Conservation (phyloP, 2,888 invertebrate genomes). For the Troides aeacus region DNA sequence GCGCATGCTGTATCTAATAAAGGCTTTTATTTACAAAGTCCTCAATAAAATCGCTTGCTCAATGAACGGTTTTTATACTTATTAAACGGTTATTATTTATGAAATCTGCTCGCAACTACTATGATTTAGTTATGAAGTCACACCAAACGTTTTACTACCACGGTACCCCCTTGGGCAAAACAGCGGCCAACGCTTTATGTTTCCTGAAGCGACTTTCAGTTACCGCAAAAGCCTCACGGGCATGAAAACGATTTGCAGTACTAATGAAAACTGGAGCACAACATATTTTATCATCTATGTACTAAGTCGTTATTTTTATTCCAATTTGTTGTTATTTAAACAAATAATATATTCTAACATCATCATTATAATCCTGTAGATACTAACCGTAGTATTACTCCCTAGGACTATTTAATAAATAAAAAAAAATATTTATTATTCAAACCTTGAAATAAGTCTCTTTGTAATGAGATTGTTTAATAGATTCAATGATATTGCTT, state of each 20-base stretch:
- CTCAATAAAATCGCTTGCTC: background rate
- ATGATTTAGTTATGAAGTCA: background rate
- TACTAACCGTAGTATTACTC: no score
- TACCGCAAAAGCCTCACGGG: constrained; percentile 3
- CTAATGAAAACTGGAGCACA: background rate
- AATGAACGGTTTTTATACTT: background rate
- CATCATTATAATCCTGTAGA: no score
- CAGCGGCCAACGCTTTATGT: constrained; percentile 3
- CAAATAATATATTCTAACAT: no score
- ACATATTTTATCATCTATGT: background rate
- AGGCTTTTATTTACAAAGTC: no score
- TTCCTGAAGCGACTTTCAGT: constrained; percentile 8
- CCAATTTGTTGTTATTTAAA: background rate
- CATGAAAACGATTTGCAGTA: constrained; percentile 3
- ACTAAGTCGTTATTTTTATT: background rate
- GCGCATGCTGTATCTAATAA: background rate
- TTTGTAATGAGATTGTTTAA: no score
- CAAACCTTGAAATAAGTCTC: no score
- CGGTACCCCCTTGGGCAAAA: background rate
- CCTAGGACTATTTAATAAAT: no score
- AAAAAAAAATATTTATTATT: no score
- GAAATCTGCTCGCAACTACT: background rate
- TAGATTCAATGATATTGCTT: no score
- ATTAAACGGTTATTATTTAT: background rate
- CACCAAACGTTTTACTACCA: background rate